Percentiles rank a stretch among this genome's conserved stretches.
phyloP scores from a whole-genome alignment of 2,113 vertebrate species.

The Grantiella picta region DNA sequence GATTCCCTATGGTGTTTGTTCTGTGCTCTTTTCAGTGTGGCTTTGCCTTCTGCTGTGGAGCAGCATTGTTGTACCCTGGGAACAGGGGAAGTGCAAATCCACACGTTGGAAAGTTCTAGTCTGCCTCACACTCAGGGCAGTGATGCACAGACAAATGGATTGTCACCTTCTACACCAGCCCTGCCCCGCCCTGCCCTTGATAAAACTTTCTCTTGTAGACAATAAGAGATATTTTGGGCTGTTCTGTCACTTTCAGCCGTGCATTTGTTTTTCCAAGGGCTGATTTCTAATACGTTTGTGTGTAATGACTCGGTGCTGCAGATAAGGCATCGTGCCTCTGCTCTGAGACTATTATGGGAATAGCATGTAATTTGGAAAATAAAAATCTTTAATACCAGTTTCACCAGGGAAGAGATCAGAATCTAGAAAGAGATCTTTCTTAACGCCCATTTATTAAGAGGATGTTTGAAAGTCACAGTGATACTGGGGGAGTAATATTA shows the following conservation, averaged over 20 bases:
- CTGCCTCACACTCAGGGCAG: neutral
- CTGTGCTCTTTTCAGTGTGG: neutral
- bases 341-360: neutral
- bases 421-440: conserved; percentile 12
- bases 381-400: conserved; percentile 21
- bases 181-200: neutral
- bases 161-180: no score
- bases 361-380: conserved; percentile 16
- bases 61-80: neutral
- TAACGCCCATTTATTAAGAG: conserved; percentile 18
- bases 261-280: neutral
- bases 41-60: neutral
- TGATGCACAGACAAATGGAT: no score
- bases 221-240: neutral
- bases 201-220: neutral
- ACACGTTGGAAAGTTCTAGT: neutral
- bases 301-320: neutral
- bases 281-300: neutral
- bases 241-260: neutral
- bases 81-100: neutral
- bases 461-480: neutral
- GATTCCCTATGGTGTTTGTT: neutral
- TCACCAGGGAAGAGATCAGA: neutral
- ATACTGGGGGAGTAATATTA: neutral
- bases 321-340: conserved; percentile 7